A percentile compares a stretch with the other conserved stretches of the same genome.
Conservation (phyloP, 2,797 vertebrate species). For the Silurus aristotelis region DNA sequence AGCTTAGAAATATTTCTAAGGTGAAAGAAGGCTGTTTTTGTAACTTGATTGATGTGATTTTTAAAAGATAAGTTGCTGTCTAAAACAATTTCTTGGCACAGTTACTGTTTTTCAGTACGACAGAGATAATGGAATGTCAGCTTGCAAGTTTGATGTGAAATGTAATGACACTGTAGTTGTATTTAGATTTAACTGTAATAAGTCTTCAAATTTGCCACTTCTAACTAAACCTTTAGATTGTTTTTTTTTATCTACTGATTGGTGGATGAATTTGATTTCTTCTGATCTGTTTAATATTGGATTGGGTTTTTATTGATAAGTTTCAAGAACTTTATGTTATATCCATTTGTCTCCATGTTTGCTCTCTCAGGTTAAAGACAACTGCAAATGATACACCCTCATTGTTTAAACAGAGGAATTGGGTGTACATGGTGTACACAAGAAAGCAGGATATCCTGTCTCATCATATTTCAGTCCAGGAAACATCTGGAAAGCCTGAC, state of each 20-base stretch:
- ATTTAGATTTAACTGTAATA: too few relatives aligned
- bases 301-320: neutral
- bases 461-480: conserved; percentile 5
- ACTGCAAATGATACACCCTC: neutral
- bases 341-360: neutral
- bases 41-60: too few relatives aligned
- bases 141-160: neutral
- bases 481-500: conserved; percentile 18
- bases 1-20: too few relatives aligned
- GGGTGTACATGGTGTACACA: neutral
- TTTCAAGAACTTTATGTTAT: too few relatives aligned
- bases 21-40: too few relatives aligned
- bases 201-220: too few relatives aligned
- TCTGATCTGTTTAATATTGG: too few relatives aligned
- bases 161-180: neutral
- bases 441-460: conserved; percentile 23
- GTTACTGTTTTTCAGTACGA: neutral
- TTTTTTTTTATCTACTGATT: too few relatives aligned
- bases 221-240: too few relatives aligned
- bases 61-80: too few relatives aligned
- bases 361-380: neutral
- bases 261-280: too few relatives aligned
- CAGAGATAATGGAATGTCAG: neutral
- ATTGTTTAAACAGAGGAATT: neutral
- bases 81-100: neutral